Evolutionary conservation across 2,888 invertebrate species (phyloP), one percentile per base, ranked within the genome.

Genomic region (Pimpla rufipes): DNA sequence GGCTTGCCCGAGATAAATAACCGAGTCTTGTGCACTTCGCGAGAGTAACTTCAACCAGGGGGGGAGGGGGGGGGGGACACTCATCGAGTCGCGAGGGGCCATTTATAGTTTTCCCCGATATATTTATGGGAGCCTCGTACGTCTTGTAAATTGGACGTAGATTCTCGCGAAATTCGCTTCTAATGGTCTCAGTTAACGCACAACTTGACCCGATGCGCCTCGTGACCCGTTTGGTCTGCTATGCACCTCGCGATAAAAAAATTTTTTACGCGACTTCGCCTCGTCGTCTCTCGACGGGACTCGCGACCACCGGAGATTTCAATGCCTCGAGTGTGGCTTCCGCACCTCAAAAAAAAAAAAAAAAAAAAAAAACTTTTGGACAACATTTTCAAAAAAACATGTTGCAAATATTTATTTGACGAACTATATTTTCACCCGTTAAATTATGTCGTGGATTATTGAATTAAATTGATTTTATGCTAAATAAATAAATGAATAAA

Each of bases 61-160:
- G 35, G 29, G 55, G 55, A n/a, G n/a, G n/a, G n/a, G n/a, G n/a
- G n/a, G n/a, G n/a, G n/a, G n/a, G n/a, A n/a, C n/a, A n/a, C 75
- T 80, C 75, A 80, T 23, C 55, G 80, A 75, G 66, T 81, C 81
- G 71, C 55, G 71, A 70, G 75, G 70, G 64, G 29, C 29, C 79
- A 79, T 83, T 79, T 66, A 79, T 67, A 79, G 45, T 47, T 75
- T 70, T 29, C 7, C 42, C 10, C 35, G 40, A 23, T 42, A 29
- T 29, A 29, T 29, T 29, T 29, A 55, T 21, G 55, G 21, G 21
- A 5, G n/a, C 23, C 55, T 8, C 29, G 70, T 81, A 59, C 66
- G 45, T 90, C 87, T 84, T 87, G 85, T 86, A 88, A 90, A 90
- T 90, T 88, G 88, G 88, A 90, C 87, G 86, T 87, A 85, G 67